phyloP scores from a whole-genome alignment of 2,113 vertebrate species.

The Gadus chalcogrammus region DNA sequence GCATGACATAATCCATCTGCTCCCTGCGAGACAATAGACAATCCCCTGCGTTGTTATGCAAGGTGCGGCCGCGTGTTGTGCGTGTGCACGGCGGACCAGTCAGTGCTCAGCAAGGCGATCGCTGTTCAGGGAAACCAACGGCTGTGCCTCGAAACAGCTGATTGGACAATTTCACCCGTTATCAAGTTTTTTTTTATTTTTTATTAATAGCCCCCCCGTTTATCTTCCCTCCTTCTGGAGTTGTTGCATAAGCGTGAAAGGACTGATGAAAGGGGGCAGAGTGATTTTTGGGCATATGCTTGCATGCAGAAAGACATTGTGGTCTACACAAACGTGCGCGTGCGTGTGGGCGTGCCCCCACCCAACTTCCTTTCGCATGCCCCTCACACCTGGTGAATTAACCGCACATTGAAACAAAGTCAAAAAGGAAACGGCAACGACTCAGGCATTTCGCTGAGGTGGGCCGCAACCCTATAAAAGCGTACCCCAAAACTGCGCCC shows the following conservation, averaged over 20 bases:
- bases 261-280: neutral
- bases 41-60: slow-evolving; percentile 53
- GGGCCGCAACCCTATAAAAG: no score
- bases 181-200: slow-evolving; percentile 21
- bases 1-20: slow-evolving; percentile 53
- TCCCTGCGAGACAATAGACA: slow-evolving; percentile 60
- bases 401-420: no score
- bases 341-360: neutral
- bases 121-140: slow-evolving; percentile 42
- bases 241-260: slow-evolving; percentile 49
- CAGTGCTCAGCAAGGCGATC: slow-evolving; percentile 44
- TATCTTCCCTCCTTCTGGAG: slow-evolving; percentile 39
- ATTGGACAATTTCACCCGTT: slow-evolving; percentile 53
- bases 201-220: slow-evolving; percentile 4
- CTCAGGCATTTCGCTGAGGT: no score
- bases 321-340: no score
- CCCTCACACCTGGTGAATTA: no score
- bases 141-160: slow-evolving; percentile 36
- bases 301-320: no score
- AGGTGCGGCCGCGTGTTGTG: slow-evolving; percentile 63
- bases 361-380: no score
- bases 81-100: slow-evolving; percentile 44
- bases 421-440: no score
- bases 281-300: no score
- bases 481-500: no score